phyloP scores from a whole-genome alignment of 2,888 invertebrate species.

The Theodoxus fluviatilis region DNA sequence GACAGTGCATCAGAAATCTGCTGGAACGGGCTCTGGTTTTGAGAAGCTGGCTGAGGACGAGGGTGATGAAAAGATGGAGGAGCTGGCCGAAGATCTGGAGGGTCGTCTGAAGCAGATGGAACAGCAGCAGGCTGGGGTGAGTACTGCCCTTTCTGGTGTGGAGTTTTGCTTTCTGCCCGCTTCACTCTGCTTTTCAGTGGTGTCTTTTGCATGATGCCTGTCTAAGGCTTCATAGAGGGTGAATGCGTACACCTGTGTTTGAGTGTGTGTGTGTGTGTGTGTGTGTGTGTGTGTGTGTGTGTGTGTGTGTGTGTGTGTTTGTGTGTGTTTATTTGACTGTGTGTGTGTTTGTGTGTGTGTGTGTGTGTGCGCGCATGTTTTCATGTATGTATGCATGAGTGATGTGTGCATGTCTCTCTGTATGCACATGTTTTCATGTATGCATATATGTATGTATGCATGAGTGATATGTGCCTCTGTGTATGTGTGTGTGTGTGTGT shows the following conservation, averaged over 20 bases:
- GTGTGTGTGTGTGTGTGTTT: too few species aligned
- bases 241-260: too few species aligned
- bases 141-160: not conserved
- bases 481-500: not conserved
- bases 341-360: too few species aligned
- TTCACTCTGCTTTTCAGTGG: too few species aligned
- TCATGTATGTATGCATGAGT: not conserved
- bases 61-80: conserved; percentile 24
- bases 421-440: not conserved
- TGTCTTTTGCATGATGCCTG: too few species aligned
- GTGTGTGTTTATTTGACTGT: too few species aligned
- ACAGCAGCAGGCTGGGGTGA: conserved; percentile 16
- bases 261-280: too few species aligned
- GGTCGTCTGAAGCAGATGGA: conserved; percentile 23
- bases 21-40: not conserved
- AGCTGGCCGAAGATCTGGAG: conserved; percentile 13
- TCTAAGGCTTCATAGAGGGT: too few species aligned
- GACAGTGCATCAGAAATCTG: not conserved
- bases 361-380: too few species aligned
- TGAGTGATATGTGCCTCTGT: not conserved
- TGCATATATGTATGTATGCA: not conserved
- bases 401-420: not conserved
- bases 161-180: too few species aligned
- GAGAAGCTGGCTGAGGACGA: conserved; percentile 11
- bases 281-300: too few species aligned